Percentiles rank a stretch among this genome's conserved stretches.
Conservation (phyloP, 2,113 vertebrate species). For the Bubo scandiacus region DNA sequence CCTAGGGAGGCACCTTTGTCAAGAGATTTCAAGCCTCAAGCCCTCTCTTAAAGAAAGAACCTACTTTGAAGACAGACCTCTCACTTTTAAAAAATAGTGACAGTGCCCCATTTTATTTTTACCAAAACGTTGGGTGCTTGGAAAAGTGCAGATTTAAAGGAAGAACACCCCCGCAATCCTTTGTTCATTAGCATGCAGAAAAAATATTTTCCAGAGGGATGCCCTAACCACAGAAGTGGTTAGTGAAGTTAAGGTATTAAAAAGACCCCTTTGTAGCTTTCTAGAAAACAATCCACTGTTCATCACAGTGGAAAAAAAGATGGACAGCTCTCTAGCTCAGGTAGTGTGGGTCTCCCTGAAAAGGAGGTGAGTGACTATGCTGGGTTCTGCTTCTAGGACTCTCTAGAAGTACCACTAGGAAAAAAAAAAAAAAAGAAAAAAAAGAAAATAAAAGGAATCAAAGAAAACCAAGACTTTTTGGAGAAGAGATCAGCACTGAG, state of each 20-base stretch:
- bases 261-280: neutral
- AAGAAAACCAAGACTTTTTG: neutral
- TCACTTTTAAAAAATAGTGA: neutral
- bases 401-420: neutral
- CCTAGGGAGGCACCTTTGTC: neutral
- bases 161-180: neutral
- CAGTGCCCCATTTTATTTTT: fast-evolving
- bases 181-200: neutral
- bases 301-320: neutral
- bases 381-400: neutral
- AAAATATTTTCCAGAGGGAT: neutral
- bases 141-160: neutral
- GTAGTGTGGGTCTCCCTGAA: neutral
- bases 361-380: neutral
- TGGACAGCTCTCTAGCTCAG: neutral
- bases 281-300: neutral
- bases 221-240: neutral
- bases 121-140: neutral
- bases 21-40: neutral
- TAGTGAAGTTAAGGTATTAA: neutral
- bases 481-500: neutral
- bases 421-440: neutral
- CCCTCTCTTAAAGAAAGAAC: neutral
- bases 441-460: neutral
- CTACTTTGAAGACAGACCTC: neutral